Evolutionary conservation across 2,888 invertebrate genomes (phyloP).

Genomic region (Torymus tubicola): DNA sequence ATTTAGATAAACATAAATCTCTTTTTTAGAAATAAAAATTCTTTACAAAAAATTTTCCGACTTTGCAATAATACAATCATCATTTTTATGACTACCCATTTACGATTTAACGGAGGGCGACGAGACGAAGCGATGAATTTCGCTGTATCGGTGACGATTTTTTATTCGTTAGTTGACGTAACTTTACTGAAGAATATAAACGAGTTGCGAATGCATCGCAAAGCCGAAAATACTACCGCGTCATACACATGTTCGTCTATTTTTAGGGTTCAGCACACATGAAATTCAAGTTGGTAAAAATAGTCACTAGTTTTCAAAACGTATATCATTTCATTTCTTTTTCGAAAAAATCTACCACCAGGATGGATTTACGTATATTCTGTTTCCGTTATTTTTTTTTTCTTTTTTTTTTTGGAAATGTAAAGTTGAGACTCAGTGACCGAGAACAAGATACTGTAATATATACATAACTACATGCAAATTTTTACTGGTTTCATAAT

Average conservation of each 20-base stretch:
- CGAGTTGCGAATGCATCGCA: not conserved
- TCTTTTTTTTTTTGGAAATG: not conserved
- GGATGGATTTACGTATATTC: slow-evolving; percentile 44
- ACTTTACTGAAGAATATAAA: too few relatives aligned
- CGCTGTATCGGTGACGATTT: too few relatives aligned
- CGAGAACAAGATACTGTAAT: not conserved
- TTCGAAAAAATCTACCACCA: slow-evolving; percentile 37
- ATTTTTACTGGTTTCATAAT: not conserved
- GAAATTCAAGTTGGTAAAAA: slow-evolving; percentile 43
- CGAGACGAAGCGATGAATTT: not conserved
- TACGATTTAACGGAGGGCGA: slow-evolving; percentile 21
- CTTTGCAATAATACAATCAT: not conserved
- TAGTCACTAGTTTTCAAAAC: slow-evolving; percentile 37
- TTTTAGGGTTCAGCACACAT: slow-evolving; percentile 21
- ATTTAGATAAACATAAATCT: too few relatives aligned
- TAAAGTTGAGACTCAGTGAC: slow-evolving; percentile 3
- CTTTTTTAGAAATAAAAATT: not conserved
- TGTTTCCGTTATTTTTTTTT: not conserved
- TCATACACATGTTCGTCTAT: slow-evolving; percentile 36
- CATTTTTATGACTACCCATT: not conserved
- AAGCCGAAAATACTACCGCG: slow-evolving; percentile 7
- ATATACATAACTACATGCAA: not conserved
- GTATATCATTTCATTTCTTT: slow-evolving; percentile 21
- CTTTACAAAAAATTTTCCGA: not conserved
- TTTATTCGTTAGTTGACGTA: too few relatives aligned